Evolutionary conservation across 2,113 vertebrate genomes (phyloP).

Genomic region (Syngnathus scovelli): DNA sequence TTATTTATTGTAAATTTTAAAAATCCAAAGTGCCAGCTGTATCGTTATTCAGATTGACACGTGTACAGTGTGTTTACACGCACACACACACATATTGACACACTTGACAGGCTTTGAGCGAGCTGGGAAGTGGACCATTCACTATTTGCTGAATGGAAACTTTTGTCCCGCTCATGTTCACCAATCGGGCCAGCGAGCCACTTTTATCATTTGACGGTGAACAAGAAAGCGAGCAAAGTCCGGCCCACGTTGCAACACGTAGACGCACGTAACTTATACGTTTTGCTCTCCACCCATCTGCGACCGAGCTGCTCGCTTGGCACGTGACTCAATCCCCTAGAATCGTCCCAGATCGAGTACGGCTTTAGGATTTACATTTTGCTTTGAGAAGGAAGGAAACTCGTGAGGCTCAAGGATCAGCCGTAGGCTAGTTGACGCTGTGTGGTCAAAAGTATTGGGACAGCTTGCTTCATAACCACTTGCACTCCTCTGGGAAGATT

Average conservation of each 20-base stretch:
- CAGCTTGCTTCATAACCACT: too few species aligned
- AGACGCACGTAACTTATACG: neutral
- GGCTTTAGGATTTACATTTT: constrained; percentile 44
- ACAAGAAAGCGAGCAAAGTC: constrained; percentile 17
- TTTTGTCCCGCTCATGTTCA: constrained; percentile 59
- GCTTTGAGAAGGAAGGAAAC: constrained; percentile 49
- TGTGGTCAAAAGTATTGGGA: neutral
- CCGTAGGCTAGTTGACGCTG: neutral
- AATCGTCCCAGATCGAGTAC: constrained; percentile 21
- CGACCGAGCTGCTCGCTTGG: constrained; percentile 48
- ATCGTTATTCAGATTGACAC: too few species aligned
- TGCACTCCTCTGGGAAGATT: neutral
- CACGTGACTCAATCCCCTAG: constrained; percentile 31
- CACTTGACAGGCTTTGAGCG: constrained; percentile 5
- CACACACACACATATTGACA: constrained; percentile 13
- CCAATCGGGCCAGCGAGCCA: constrained; percentile 35
- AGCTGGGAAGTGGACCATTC: constrained; percentile 26
- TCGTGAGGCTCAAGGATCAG: constrained; percentile 37
- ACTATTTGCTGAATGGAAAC: constrained; percentile 62
- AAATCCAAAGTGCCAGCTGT: too few species aligned
- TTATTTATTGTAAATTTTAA: too few species aligned
- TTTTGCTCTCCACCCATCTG: constrained; percentile 14
- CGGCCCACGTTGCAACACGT: neutral
- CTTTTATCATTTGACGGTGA: constrained; percentile 6
- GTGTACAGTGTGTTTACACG: constrained; percentile 24